Percentiles rank a stretch among this genome's conserved stretches.
phyloP scores from a whole-genome alignment of 2,888 invertebrate genomes.

The Drosophila pegasa region DNA sequence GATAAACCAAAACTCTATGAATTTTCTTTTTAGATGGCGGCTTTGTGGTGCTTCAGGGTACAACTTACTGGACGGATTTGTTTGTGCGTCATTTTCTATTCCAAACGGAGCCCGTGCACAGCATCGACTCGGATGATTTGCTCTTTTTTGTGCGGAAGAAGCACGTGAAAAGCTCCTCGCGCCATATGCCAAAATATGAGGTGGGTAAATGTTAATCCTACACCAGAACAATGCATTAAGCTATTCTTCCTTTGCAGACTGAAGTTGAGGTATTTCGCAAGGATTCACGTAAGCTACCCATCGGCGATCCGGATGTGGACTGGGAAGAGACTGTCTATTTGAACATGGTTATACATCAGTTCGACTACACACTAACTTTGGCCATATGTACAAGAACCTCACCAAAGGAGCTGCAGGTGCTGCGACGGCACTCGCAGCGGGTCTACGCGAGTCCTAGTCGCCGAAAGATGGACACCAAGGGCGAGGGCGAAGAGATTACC shows the following conservation, averaged over 20 bases:
- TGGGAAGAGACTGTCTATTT: conserved; percentile 99
- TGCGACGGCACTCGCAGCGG: conserved; percentile 95
- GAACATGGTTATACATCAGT: conserved; percentile 98
- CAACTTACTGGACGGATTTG: conserved; percentile 97
- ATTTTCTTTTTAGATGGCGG: conserved; percentile 91
- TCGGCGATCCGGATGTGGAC: conserved; percentile 97
- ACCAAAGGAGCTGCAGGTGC: conserved; percentile 98
- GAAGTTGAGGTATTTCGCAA: conserved; percentile 98
- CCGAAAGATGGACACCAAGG: conserved; percentile 98
- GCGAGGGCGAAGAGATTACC: conserved; percentile 98
- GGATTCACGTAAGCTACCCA: conserved; percentile 97
- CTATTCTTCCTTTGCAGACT: conserved; percentile 87
- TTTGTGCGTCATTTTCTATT: conserved; percentile 97
- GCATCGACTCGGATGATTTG: conserved; percentile 96
- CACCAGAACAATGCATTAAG: neutral
- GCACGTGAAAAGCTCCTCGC: conserved; percentile 94
- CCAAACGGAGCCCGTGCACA: conserved; percentile 90
- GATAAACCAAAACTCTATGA: neutral
- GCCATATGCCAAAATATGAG: conserved; percentile 95
- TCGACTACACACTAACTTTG: conserved; percentile 98
- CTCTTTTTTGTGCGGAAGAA: conserved; percentile 97
- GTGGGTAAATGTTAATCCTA: conserved; percentile 84
- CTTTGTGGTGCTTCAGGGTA: conserved; percentile 96
- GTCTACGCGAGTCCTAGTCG: conserved; percentile 99
- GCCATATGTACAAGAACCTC: conserved; percentile 99